Evolutionary conservation across 2,113 vertebrate species (phyloP), one percentile per base, ranked within the genome.

Genomic region (Hypocryptadius cinnamomeus): DNA sequence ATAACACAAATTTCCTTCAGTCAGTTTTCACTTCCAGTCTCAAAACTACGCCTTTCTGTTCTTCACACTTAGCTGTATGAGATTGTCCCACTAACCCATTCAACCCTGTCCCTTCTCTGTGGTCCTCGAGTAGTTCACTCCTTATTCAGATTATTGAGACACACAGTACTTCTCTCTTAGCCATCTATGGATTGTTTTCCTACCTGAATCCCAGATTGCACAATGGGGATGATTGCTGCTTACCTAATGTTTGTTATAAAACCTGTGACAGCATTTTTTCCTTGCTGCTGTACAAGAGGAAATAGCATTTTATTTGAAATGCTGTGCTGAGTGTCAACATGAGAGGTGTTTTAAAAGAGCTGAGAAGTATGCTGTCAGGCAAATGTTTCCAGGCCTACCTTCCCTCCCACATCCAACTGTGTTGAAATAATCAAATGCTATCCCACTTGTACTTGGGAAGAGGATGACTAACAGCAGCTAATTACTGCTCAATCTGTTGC

Each of bases 401-500:
- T 94, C 93, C 71, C 88, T 94, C 95, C 97, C 86, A 97, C 94
- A 94, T 93, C 91, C 91, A 82, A 96, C 92, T 78, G 89, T 96
- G 95, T 93, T 88, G 97, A 96, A 97, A 94, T 92, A 93, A 96
- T 92, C 93, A 84, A 91, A 85, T 19, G 54, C 88, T 85, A 30
- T 79, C 40, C 56, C 85, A 85, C 94, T 93, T 8, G 3, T 65
- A 8, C 93, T 86, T 88, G 90, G 87, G 86, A 96, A 94, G 85
- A 90, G 56, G 82, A 92, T 97, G 97, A 96, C 92, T 92, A 97
- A 94, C 81, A 95, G 78, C 77, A 94, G 90, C 90, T 95, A 87
- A 96, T 93, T 94, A 72, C 92, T 80, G 92, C 93, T 96, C 93
- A 92, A 27, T 91, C 76, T 95, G 82, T 92, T 87, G 73, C 84